Evolutionary conservation across 1,140 invertebrate genomes (phyloP), one percentile per base, ranked within the genome.

Genomic region (Rhizoglyphus robini): DNA sequence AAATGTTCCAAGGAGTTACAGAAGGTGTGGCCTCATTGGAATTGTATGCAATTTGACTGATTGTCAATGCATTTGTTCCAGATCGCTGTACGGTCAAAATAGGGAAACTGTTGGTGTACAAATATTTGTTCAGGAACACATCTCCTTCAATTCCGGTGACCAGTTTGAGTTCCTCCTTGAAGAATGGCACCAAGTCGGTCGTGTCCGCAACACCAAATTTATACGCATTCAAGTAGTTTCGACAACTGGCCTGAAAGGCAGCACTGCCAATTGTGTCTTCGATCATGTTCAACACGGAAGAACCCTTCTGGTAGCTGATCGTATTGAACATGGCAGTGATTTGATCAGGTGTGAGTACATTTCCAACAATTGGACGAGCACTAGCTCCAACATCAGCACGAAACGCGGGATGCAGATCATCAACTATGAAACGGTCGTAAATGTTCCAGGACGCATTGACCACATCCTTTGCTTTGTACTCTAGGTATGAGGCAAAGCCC

Each of bases 191-290:
- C 54, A 99, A 78, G 75, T 99, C 91, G 74, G 91, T 87, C 13
- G 96, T 99, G 69, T 86, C 84, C 1, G 95, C 92, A 74, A 99
- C 96, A 36, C 78, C 81, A 73, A 93, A 95, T 75, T 86, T 84
- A 79, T 94, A 88, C 65, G 85, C 82, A 4, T 84, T 90, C 65
- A 99, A 76, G 73, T 99, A 99, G 4, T 86, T 74, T 72, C 93
- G 86, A 88, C 98, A 93, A 31, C 94, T 93, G 76, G 86, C 88
- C n/a, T 87, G 83, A 74, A 98, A 99, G 75, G 32, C 34, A n/a
- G 70, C 30, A n/a, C 63, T 46, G n/a, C 69, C 68, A 58, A 71
- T 58, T 31, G 46, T 68, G n/a, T 68, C 31, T 20, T 70, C 60
- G 11, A 71, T 65, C 65, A 70, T 70, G 23, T 54, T 31, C 4